Base-by-base conservation (phyloP, 2,113 vertebrate species). In the Sturnus vulgaris region DNA sequence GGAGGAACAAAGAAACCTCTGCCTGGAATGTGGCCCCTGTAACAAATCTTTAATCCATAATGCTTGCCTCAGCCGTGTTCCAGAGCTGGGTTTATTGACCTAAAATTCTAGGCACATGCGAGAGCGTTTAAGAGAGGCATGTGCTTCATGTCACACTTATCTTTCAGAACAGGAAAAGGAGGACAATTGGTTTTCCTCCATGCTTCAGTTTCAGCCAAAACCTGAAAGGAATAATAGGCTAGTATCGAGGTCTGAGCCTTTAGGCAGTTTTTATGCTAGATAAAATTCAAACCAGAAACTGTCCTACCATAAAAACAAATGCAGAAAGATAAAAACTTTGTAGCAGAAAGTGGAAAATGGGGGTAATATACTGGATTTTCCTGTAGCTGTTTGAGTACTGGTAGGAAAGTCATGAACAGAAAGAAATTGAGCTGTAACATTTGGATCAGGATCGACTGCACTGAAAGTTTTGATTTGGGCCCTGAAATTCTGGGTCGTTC, bases 141-240 rank as follows among this genome's bases (percentile, higher is more conserved):
- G 92, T 96, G 93, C 92, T 95, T 96, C 90, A 69, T 94, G 92
- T 96, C 94, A 96, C 88, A 96, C 82, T 96, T 97, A 95, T 96
- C 93, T 96, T 88, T 95, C 53, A 95, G 82, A 92, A 56, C 86
- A 96, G 82, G 94, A 94, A 94, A 93, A 96, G 92, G 88, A 96
- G 88, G 92, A 96, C 95, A 94, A 95, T 90, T 94, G 93, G 50
- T 77, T 96, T 96, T 75, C 65, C 92, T 94, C 93, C 94, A 94
- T 71, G 53, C 47, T 96, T 73, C 80, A 21, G 76, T 57, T 90
- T 56, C 85, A 86, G 92, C 90, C 93, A 95, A 96, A 91, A 88
- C 65, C 92, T 93, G 88, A 94, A 81, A 94, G 76, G 80, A 88
- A 94, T 94, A 94, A 94, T 33, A 76, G 68, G 72, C 24, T 42